These are phyloP conservation scores for Iguana delicatissima DNA, from an alignment of 2,797 vertebrate species.

Conservation along the genomic window DNA sequence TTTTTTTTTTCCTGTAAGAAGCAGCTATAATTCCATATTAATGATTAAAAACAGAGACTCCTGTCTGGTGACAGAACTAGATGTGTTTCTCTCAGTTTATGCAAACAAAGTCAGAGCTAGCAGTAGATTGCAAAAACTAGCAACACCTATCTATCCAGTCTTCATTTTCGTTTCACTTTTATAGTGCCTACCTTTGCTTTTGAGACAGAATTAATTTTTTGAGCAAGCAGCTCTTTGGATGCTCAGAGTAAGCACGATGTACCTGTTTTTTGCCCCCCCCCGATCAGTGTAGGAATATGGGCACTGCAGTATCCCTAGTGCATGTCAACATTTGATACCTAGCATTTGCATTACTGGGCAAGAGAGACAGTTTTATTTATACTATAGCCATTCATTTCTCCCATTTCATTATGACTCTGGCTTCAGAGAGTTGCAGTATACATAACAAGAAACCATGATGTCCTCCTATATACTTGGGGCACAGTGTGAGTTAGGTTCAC, in stretches of 20 bases:
- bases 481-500: neutral
- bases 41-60: conserved; percentile 29
- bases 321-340: neutral
- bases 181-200: conserved; percentile 3
- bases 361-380: neutral
- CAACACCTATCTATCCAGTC: neutral
- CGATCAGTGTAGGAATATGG: neutral
- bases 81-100: neutral
- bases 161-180: conserved; percentile 4
- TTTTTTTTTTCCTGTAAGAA: neutral
- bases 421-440: neutral
- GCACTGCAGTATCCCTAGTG: neutral
- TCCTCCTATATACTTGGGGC: no score
- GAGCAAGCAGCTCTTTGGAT: conserved; percentile 1
- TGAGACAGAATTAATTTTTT: conserved; percentile 4
- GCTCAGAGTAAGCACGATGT: neutral
- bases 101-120: conserved; percentile 3
- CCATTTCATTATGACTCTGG: neutral
- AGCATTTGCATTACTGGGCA: neutral
- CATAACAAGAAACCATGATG: no score
- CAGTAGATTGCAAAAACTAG: conserved; percentile 1
- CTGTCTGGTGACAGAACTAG: conserved; percentile 27
- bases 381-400: neutral
- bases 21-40: neutral
- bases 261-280: neutral